These are phyloP conservation scores for Aleiodes testaceus DNA, from an alignment of 2,888 invertebrate genomes.

Conservation along the genomic window DNA sequence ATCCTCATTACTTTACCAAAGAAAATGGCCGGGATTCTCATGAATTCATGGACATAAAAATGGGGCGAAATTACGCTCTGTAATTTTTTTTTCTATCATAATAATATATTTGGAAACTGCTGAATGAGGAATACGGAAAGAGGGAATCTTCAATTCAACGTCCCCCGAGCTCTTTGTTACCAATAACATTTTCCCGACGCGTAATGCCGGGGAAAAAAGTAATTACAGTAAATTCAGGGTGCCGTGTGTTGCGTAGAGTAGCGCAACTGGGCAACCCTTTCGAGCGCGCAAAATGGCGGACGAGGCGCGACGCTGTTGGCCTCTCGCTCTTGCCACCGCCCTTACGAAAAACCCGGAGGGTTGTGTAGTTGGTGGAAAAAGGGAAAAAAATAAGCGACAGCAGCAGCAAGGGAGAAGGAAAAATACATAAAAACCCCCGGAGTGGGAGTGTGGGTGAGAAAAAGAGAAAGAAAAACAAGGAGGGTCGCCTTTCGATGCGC, in stretches of 20 bases:
- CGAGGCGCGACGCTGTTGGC: constrained; percentile 52
- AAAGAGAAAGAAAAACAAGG: constrained; percentile 30
- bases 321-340: constrained; percentile 55
- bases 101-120: constrained; percentile 30
- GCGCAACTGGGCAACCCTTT: constrained; percentile 61
- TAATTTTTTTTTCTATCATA: constrained; percentile 26
- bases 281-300: constrained; percentile 67
- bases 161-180: constrained; percentile 61
- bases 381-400: constrained; percentile 15
- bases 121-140: not conserved
- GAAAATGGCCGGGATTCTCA: too few relatives aligned
- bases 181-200: constrained; percentile 68
- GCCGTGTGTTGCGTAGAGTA: constrained; percentile 41
- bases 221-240: constrained; percentile 70
- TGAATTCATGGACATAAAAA: too few relatives aligned
- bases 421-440: constrained; percentile 27
- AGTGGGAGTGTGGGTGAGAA: not conserved
- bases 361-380: constrained; percentile 9
- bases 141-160: not conserved
- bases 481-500: constrained; percentile 63
- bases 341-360: constrained; percentile 62
- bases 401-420: constrained; percentile 5
- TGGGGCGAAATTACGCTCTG: not conserved
- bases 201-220: constrained; percentile 66
- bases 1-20: too few relatives aligned